A percentile compares a stretch with the other conserved stretches of the same genome.
Conservation (phyloP, 1,140 invertebrate genomes). For the Bicyclus anynana region DNA sequence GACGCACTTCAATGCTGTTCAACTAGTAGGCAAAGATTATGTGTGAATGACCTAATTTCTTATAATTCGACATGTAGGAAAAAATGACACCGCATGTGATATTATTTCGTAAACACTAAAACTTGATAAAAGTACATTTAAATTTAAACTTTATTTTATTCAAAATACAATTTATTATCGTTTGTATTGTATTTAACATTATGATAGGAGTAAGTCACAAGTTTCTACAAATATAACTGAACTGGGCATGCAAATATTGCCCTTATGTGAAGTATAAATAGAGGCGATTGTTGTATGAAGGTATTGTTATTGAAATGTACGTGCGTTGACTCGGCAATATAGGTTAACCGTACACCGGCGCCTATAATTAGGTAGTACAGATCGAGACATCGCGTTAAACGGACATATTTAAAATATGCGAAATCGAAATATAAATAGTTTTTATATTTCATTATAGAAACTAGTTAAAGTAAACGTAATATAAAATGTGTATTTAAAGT, state of each 20-base stretch:
- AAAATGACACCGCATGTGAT: background rate
- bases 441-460: background rate
- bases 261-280: background rate
- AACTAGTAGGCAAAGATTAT: no score
- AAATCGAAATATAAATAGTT: background rate
- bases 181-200: background rate
- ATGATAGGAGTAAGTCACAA: background rate
- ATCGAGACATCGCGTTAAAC: conserved; percentile 1
- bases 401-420: conserved; percentile 3
- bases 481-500: background rate
- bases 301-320: conserved; percentile 1
- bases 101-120: background rate
- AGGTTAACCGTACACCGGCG: background rate
- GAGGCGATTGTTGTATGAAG: background rate
- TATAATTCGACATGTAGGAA: background rate
- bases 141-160: background rate
- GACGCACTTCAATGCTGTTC: no score
- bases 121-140: background rate
- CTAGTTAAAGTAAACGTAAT: background rate
- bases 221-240: background rate
- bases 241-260: background rate
- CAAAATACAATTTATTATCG: background rate
- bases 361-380: conserved; percentile 20
- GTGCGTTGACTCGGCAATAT: conserved; percentile 9
- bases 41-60: no score